These are phyloP conservation scores for Sciaenops ocellatus DNA, from an alignment of 2,797 vertebrate species.

Conservation along the genomic window DNA sequence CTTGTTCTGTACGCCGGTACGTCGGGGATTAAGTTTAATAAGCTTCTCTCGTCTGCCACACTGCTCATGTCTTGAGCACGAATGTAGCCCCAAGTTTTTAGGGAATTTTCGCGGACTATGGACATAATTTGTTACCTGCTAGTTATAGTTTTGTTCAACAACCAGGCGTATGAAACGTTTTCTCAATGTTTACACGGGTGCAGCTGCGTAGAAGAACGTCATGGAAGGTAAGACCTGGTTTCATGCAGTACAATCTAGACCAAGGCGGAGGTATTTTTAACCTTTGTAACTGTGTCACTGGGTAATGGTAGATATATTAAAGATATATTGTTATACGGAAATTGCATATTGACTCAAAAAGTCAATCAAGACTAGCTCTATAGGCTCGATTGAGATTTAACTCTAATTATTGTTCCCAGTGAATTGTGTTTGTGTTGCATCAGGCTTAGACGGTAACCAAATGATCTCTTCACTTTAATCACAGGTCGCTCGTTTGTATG, in stretches of 20 bases:
- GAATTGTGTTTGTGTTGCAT: not conserved
- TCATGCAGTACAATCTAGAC: conserved; percentile 12
- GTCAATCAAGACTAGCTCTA: not conserved
- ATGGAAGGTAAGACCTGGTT: conserved; percentile 89
- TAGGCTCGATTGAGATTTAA: not conserved
- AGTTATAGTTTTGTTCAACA: conserved; percentile 80
- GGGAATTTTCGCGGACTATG: conserved; percentile 87
- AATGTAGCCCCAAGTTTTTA: conserved; percentile 68
- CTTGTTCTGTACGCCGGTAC: conserved; percentile 48
- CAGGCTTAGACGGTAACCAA: not conserved
- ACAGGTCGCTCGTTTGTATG: conserved; percentile 90
- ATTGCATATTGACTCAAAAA: not conserved
- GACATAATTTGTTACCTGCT: conserved; percentile 83
- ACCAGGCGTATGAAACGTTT: conserved; percentile 58
- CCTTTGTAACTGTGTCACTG: conserved; percentile 40
- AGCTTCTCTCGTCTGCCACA: conserved; percentile 71
- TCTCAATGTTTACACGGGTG: conserved; percentile 88
- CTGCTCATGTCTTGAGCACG: conserved; percentile 81
- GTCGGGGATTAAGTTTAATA: conserved; percentile 80
- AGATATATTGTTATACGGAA: not conserved
- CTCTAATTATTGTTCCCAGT: not conserved
- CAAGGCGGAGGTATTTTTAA: conserved; percentile 17
- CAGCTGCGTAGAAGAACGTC: conserved; percentile 88
- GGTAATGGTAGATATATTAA: not conserved
- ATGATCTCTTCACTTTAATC: conserved; percentile 40